These are phyloP conservation scores for Menidia beryllina DNA, from an alignment of 2,113 vertebrate genomes.

Conservation along the genomic window DNA sequence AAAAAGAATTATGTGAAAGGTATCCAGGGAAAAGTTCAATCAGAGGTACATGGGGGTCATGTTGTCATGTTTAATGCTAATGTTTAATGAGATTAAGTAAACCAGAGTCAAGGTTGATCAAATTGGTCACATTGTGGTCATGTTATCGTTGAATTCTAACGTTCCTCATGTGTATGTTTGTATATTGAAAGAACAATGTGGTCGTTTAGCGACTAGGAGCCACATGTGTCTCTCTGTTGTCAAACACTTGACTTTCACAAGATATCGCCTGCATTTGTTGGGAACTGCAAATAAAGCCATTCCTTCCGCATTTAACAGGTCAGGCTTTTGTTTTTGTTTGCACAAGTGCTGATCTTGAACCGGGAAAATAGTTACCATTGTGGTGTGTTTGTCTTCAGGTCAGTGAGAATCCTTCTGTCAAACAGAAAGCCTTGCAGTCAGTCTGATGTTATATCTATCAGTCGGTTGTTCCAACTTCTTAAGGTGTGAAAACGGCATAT, in stretches of 20 bases:
- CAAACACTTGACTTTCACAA: not conserved
- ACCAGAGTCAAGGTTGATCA: conserved; percentile 36
- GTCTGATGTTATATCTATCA: not conserved
- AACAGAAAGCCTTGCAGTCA: not conserved
- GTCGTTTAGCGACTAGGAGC: not conserved
- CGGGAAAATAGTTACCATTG: not conserved
- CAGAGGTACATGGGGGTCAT: conserved; percentile 21
- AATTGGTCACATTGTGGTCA: not conserved
- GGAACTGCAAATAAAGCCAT: too few species aligned
- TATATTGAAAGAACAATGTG: not conserved
- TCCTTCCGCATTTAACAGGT: too few species aligned
- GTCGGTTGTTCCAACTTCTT: not conserved
- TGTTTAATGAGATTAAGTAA: conserved; percentile 32
- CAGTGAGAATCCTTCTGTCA: not conserved
- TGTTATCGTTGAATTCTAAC: not conserved
- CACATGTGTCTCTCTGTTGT: not conserved
- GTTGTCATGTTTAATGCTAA: conserved; percentile 8
- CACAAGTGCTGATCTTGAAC: not conserved
- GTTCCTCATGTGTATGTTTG: conserved; percentile 3
- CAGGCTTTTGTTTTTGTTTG: not conserved
- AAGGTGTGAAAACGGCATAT: not conserved
- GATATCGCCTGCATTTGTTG: not conserved
- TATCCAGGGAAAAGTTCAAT: conserved; percentile 48
- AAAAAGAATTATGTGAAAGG: conserved; percentile 46
- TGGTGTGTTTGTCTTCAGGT: not conserved